Evolutionary conservation across 2,888 invertebrate species (phyloP), one percentile per base, ranked within the genome.

Genomic region (Tachina fera): DNA sequence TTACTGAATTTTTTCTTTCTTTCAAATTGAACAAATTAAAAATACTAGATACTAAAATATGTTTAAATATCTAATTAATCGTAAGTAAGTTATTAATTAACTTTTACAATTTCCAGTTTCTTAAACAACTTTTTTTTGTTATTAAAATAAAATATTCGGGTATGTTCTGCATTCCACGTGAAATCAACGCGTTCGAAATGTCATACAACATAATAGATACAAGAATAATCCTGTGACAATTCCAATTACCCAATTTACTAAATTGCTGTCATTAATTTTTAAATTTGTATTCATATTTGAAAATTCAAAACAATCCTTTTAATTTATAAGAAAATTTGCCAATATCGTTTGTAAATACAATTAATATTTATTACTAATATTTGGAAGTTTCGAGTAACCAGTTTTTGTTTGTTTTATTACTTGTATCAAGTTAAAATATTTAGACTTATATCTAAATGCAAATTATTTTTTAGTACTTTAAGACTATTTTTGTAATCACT

Each of bases 391-490:
- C 41, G 31, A 31, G 31, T 31, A 31, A 31, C 6, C 56, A 45
- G n/a, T 45, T 11, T 43, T 43, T 43, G 9, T 14, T 47, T 49
- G 9, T 31, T 31, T 31, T 61, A 53, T 75, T 81, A 81, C 81
- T 81, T 81, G 81, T 75, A 81, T 81, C 81, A 81, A 81, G 81
- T 81, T 75, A 60, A 31, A 39, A 60, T 53, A 31, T 22, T 31
- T 31, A 31, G 31, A 31, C 6, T 31, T 31, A 31, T 31, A 6
- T 31, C 31, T 31, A 31, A 31, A 31, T 2, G 31, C 2, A 31
- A 31, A 31, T 31, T 31, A 31, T 31, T 31, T 31, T 31, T 31
- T 31, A 31, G 31, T 31, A 31, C 31, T 31, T 3, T 31, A 31
- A 31, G 5, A 31, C 6, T 31, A 31, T 31, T 31, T 31, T 31